phyloP scores from a whole-genome alignment of 1,140 invertebrate species.

The Drosophila teissieri region DNA sequence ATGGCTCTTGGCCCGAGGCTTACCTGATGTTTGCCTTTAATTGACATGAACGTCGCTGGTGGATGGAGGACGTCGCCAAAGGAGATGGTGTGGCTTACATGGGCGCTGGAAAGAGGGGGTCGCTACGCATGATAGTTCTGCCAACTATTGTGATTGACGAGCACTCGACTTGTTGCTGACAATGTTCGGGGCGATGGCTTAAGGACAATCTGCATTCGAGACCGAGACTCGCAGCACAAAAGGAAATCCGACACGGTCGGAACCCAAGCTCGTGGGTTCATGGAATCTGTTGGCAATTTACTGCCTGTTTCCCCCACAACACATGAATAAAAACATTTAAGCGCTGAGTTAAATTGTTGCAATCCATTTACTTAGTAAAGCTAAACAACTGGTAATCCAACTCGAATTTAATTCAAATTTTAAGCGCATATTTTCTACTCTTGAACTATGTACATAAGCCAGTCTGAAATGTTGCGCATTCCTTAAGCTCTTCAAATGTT shows the following conservation, averaged over 20 bases:
- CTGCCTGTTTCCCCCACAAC: background rate
- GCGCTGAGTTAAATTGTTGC: background rate
- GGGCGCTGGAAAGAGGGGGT: background rate
- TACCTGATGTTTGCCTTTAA: constrained; percentile 42
- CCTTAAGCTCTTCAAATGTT: no score
- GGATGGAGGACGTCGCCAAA: background rate
- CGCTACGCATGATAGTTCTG: background rate
- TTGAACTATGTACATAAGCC: background rate
- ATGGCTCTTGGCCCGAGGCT: constrained; percentile 13
- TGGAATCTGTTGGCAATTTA: background rate
- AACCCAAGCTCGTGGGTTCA: no score
- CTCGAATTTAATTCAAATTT: no score
- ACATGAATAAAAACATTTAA: background rate
- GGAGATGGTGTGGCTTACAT: background rate
- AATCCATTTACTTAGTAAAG: background rate
- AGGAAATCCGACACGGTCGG: constrained; percentile 24
- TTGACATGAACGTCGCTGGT: constrained; percentile 13
- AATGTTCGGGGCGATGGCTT: constrained; percentile 28
- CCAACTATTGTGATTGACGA: constrained; percentile 26
- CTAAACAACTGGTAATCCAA: no score
- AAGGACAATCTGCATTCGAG: constrained; percentile 22
- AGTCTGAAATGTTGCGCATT: background rate
- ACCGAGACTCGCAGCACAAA: constrained; percentile 25
- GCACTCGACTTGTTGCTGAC: constrained; percentile 37
- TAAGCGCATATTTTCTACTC: no score